Evolutionary conservation across 2,113 vertebrate genomes (phyloP).

Genomic region (Thinocorus orbignyianus): DNA sequence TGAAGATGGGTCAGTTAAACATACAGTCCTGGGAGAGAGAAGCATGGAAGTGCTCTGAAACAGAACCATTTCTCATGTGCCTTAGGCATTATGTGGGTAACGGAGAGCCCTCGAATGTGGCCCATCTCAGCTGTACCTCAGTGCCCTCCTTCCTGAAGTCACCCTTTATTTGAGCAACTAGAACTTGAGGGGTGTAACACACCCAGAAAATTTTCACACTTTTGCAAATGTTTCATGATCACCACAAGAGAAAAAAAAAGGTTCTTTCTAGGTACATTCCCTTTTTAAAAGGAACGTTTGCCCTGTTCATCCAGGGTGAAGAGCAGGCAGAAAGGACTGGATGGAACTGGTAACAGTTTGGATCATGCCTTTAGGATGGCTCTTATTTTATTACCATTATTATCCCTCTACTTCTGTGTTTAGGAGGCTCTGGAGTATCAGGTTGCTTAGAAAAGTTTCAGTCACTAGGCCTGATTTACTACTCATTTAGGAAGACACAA

Average conservation of each 20-base stretch:
- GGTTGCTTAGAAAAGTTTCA: background rate
- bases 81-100: background rate
- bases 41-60: background rate
- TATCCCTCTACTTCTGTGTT: background rate
- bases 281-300: background rate
- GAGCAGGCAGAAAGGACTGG: background rate
- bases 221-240: background rate
- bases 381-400: background rate
- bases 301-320: background rate
- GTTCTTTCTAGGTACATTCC: background rate
- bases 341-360: background rate
- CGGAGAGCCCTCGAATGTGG: background rate
- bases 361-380: background rate
- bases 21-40: accelerated
- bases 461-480: background rate
- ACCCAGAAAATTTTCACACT: background rate
- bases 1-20: background rate
- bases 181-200: background rate
- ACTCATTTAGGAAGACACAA: background rate
- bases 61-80: background rate
- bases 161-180: background rate
- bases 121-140: background rate
- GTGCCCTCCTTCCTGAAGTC: background rate
- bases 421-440: background rate
- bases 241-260: background rate